Evolutionary conservation across 2,888 invertebrate genomes (phyloP), one percentile per base, ranked within the genome.

Genomic region (Gari tellinella): DNA sequence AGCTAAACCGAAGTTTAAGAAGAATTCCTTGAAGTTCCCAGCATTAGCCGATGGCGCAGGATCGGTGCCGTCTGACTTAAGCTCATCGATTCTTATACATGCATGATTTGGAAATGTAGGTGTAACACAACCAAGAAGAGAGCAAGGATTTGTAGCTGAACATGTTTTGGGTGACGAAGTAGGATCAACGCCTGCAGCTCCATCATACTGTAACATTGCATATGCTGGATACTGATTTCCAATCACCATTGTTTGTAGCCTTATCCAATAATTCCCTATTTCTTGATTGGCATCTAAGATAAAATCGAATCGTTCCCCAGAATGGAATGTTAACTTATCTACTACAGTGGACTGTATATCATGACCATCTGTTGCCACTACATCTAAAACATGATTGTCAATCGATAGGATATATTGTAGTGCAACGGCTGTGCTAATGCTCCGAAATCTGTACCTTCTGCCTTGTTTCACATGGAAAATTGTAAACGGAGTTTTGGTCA

Each of bases 251-350:
- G n/a, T n/a, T n/a, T n/a, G n/a, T n/a, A n/a, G n/a, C n/a, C n/a
- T n/a, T n/a, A n/a, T n/a, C n/a, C 88, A 89, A 62, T 88, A 89
- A 52, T 84, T 85, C 1, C 56, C 81, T 0, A 72, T 61, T 1
- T 51, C 17, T 45, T 83, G 60, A 48, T 81, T 74, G 7, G 89
- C 81, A 7, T 26, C 55, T 0, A 90, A 40, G 7, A 84, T 68
- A 48, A 90, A 82, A 65, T 89, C 89, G 51, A 76, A 80, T 21
- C 85, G 72, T 66, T 90, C 88, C 0, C 89, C 90, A 10, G 85
- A 78, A 66, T 83, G 80, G 23, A 88, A 73, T 3, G 85, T 68
- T 21, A 88, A 51, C 2, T 66, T 77, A 21, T 88, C 84, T 1
- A 63, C 74, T 7, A 23, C 31, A 5, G 78, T 25, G 1, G 85